These are phyloP conservation scores for Onychomys torridus DNA, from an alignment of 2,797 vertebrate genomes.

Conservation along the genomic window DNA sequence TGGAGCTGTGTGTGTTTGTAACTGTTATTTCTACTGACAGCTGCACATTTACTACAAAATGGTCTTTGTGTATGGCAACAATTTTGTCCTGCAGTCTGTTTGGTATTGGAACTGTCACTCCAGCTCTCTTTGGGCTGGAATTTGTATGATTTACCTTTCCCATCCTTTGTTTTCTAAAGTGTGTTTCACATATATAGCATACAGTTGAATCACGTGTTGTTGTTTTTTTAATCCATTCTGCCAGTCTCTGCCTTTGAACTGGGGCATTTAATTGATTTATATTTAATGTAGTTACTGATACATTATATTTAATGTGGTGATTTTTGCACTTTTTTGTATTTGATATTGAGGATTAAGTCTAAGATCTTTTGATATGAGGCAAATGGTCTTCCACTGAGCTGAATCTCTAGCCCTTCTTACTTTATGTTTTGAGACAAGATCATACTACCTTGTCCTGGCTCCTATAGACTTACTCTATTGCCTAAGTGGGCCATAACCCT, in stretches of 20 bases:
- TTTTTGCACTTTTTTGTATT: neutral
- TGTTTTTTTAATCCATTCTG: neutral
- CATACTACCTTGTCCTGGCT: neutral
- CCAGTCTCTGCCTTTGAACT: neutral
- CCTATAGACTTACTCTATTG: neutral
- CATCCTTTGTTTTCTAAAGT: neutral
- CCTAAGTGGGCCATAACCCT: neutral
- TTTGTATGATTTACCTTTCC: neutral
- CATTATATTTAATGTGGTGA: neutral
- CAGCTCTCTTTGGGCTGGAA: neutral
- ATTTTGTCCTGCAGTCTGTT: neutral
- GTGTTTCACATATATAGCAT: neutral
- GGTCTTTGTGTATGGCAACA: neutral
- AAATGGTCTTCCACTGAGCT: neutral
- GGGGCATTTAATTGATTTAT: neutral
- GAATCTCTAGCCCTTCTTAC: neutral
- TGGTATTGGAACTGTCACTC: neutral
- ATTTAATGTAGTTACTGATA: neutral
- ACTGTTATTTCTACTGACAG: neutral
- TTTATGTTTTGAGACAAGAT: neutral
- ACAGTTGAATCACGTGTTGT: neutral
- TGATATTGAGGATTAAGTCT: neutral
- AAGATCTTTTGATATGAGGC: neutral
- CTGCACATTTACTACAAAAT: conserved; percentile 32
- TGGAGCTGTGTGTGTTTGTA: neutral